Evolutionary conservation across 2,888 invertebrate species (phyloP).

Genomic region (Phorcus lineatus): DNA sequence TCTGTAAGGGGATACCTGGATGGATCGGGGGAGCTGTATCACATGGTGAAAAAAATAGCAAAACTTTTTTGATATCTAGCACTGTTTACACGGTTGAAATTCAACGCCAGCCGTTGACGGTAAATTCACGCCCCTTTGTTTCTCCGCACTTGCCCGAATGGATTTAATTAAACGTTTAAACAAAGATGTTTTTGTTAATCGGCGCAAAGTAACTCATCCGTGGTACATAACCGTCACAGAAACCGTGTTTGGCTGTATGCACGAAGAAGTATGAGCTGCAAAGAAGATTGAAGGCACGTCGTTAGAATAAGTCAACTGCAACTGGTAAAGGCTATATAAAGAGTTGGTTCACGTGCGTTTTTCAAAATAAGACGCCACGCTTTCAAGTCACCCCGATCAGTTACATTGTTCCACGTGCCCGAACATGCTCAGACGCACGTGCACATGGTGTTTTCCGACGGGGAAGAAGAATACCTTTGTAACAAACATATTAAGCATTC

Average conservation of each 20-base stretch:
- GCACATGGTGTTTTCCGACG: neutral
- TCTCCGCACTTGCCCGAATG: too few species aligned
- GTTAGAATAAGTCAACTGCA: neutral
- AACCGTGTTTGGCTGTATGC: too few species aligned
- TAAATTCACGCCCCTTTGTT: too few species aligned
- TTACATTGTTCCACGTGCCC: neutral
- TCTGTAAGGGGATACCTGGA: neutral
- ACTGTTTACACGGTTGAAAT: neutral
- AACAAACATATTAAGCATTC: neutral
- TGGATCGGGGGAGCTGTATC: neutral
- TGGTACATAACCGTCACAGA: too few species aligned
- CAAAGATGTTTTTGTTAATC: too few species aligned
- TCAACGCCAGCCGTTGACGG: too few species aligned
- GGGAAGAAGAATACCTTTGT: conserved; percentile 8
- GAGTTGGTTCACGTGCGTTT: neutral
- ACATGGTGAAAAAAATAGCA: neutral
- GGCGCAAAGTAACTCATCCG: too few species aligned
- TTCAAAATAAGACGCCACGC: neutral
- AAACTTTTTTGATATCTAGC: neutral
- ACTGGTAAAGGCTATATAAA: neutral
- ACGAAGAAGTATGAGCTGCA: too few species aligned
- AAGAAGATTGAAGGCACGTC: too few species aligned
- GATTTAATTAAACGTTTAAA: too few species aligned
- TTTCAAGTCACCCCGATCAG: neutral
- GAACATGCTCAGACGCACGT: neutral